These are phyloP conservation scores for Callimorpha dominula DNA, from an alignment of 2,888 invertebrate genomes.

Conservation along the genomic window DNA sequence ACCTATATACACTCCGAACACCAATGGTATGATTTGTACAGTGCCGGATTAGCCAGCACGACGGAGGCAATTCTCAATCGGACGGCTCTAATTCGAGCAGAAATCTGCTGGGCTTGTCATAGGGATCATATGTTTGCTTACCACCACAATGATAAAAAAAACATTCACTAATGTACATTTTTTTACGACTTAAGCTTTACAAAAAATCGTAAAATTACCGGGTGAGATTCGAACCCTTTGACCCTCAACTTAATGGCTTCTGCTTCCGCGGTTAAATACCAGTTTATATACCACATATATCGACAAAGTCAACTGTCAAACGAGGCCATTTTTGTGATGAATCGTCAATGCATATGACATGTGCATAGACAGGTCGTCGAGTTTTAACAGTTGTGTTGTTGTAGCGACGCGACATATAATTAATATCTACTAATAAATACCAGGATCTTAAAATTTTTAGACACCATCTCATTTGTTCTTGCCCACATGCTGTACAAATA, in stretches of 20 bases:
- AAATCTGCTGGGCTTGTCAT: background rate
- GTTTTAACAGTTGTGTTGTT: background rate
- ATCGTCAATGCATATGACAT: background rate
- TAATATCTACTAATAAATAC: no score
- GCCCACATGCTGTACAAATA: no score
- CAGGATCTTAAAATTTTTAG: no score
- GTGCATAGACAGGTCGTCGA: no score
- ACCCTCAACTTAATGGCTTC: background rate
- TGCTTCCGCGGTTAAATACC: background rate
- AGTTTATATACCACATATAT: no score
- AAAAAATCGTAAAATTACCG: background rate
- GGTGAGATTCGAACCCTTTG: background rate
- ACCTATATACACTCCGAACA: background rate
- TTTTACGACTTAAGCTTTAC: background rate
- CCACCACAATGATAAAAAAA: background rate
- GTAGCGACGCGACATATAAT: no score
- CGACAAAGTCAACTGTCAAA: no score
- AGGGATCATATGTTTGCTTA: background rate
- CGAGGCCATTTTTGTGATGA: background rate
- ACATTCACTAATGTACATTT: background rate
- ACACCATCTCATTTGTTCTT: no score
- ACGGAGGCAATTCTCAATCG: background rate
- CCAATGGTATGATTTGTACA: background rate
- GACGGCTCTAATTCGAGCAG: background rate
- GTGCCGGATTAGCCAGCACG: background rate